Conservation (phyloP, 1,140 invertebrate species). For the Zaprionus ornatus region DNA sequence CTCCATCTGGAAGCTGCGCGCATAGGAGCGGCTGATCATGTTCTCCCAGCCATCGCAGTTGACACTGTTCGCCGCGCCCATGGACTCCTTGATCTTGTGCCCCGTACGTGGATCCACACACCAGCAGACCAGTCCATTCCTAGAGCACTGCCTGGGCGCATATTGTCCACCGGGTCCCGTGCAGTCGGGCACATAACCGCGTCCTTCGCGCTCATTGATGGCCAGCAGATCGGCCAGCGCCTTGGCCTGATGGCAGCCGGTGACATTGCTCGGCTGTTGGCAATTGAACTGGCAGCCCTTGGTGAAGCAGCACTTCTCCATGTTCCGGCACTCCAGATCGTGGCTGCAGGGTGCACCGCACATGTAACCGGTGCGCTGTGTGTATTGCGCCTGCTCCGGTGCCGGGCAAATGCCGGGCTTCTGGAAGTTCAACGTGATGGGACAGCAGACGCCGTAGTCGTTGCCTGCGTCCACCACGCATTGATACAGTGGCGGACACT, state of each 20-base stretch:
- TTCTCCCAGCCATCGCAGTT: constrained; percentile 86
- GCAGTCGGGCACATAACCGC: constrained; percentile 93
- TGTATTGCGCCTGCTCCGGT: constrained; percentile 81
- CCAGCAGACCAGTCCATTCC: constrained; percentile 94
- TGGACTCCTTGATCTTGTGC: constrained; percentile 90
- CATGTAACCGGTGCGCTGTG: constrained; percentile 74
- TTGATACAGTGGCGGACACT: constrained; percentile 91
- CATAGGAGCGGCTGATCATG: constrained; percentile 82
- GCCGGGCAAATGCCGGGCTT: constrained; percentile 90
- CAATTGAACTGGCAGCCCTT: constrained; percentile 89
- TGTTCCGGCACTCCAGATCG: constrained; percentile 91
- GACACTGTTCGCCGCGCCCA: constrained; percentile 90
- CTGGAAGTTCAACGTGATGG: constrained; percentile 89
- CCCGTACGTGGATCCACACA: constrained; percentile 90
- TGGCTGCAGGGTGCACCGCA: constrained; percentile 89
- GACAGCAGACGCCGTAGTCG: constrained; percentile 94
- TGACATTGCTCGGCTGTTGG: constrained; percentile 88
- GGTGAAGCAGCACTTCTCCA: constrained; percentile 91
- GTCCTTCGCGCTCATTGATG: constrained; percentile 90
- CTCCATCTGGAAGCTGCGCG: constrained; percentile 84
- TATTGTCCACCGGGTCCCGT: constrained; percentile 88
- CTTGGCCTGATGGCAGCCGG: constrained; percentile 90
- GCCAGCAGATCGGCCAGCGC: constrained; percentile 90
- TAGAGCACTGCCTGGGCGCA: constrained; percentile 89
- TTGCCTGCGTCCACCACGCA: constrained; percentile 91